Percentiles rank a stretch among this genome's conserved stretches.
phyloP scores from a whole-genome alignment of 2,888 invertebrate species.

The Microplitis manilae region DNA sequence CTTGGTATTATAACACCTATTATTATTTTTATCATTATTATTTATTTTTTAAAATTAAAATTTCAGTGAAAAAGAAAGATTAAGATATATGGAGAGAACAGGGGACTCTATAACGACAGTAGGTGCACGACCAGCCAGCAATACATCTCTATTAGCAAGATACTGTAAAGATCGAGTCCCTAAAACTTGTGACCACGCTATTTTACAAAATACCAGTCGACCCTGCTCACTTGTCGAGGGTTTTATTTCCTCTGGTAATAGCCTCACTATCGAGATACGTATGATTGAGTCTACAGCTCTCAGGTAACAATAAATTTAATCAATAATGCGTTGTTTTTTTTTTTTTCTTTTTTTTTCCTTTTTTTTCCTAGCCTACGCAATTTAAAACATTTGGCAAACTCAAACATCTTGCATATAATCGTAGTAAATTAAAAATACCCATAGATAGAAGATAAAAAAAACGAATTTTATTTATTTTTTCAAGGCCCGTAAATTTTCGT shows the following conservation, averaged over 20 bases:
- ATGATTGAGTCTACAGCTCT: conserved; percentile 88
- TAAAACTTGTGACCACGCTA: conserved; percentile 86
- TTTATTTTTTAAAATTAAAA: conserved; percentile 10
- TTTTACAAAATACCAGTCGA: conserved; percentile 77
- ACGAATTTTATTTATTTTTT: conserved; percentile 37
- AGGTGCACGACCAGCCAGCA: conserved; percentile 74
- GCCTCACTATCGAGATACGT: conserved; percentile 84
- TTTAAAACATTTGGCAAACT: background rate
- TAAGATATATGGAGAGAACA: conserved; percentile 59
- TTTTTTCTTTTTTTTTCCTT: background rate
- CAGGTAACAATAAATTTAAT: conserved; percentile 75
- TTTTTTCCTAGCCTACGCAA: background rate
- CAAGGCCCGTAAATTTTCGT: conserved; percentile 88
- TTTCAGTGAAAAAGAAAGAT: conserved; percentile 69
- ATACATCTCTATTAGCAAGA: conserved; percentile 84
- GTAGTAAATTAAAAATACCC: background rate
- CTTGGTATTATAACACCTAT: conserved; percentile 77
- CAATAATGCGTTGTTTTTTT: background rate
- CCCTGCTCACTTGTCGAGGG: conserved; percentile 88
- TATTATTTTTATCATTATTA: background rate
- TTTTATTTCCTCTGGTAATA: conserved; percentile 86
- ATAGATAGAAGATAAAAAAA: conserved; percentile 19
- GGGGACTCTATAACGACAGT: conserved; percentile 53
- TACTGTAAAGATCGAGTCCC: conserved; percentile 89
- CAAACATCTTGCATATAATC: background rate